Conservation (phyloP, 2,888 invertebrate genomes). For the Gymnosoma rotundatum region DNA sequence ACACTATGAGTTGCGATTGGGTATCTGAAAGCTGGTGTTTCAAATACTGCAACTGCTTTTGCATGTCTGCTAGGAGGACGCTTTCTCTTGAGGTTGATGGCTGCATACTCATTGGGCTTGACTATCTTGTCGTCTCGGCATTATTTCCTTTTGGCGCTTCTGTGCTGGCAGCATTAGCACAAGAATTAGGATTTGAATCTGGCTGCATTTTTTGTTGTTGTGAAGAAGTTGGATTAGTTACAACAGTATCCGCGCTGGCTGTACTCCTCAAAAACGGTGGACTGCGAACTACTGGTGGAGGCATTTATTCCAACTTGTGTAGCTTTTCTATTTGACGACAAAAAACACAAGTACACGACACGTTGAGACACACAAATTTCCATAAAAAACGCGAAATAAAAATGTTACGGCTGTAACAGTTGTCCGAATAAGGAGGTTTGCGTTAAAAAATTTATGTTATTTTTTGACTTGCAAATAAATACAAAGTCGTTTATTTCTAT, state of each 20-base stretch:
- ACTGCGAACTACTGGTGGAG: not conserved
- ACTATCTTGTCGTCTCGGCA: not conserved
- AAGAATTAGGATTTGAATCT: too few species aligned
- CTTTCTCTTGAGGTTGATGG: not conserved
- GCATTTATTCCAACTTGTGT: too few species aligned
- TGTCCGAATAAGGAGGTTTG: too few species aligned
- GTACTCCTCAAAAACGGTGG: constrained; percentile 7
- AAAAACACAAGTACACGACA: constrained; percentile 21
- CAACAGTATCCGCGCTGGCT: constrained; percentile 9
- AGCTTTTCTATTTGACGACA: not conserved
- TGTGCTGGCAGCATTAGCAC: not conserved
- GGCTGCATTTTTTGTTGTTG: not conserved
- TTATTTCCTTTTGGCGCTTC: not conserved
- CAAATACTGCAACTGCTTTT: constrained; percentile 8
- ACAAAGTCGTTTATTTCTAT: too few species aligned
- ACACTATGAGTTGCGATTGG: constrained; percentile 28
- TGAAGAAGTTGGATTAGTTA: not conserved
- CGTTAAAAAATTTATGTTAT: too few species aligned
- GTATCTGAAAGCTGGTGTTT: constrained; percentile 37
- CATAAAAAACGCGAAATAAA: constrained; percentile 35
- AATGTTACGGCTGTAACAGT: constrained; percentile 23
- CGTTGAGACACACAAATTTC: constrained; percentile 60
- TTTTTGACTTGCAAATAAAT: too few species aligned
- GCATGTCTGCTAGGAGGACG: constrained; percentile 1
- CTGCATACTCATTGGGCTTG: not conserved